Conservation (phyloP, 1,140 invertebrate genomes). For the Drosophila bifasciata region DNA sequence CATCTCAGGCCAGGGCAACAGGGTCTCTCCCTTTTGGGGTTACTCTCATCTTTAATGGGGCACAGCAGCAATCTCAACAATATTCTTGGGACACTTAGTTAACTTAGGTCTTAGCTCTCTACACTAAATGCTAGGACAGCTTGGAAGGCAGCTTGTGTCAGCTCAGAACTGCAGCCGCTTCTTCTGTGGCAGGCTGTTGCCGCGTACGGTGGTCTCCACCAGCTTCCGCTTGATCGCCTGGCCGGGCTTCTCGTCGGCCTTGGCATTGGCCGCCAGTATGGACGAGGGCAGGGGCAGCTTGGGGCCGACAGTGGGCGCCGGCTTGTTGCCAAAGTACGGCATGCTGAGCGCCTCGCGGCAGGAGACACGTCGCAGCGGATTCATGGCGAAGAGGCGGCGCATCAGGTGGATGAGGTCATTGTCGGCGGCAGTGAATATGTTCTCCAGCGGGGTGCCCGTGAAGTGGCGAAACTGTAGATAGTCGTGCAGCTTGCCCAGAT, state of each 20-base stretch:
- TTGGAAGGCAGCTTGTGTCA: too few relatives aligned
- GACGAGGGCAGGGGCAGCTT: slow-evolving; percentile 91
- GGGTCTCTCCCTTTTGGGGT: too few relatives aligned
- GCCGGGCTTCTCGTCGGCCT: slow-evolving; percentile 51
- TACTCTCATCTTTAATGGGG: too few relatives aligned
- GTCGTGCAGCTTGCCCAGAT: slow-evolving; percentile 93
- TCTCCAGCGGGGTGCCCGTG: slow-evolving; percentile 91
- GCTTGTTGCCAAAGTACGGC: slow-evolving; percentile 94
- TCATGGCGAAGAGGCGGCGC: slow-evolving; percentile 91
- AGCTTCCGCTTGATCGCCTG: slow-evolving; percentile 54
- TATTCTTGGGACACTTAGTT: too few relatives aligned
- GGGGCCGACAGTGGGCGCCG: slow-evolving; percentile 92
- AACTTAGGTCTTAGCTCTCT: too few relatives aligned
- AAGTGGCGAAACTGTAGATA: slow-evolving; percentile 97
- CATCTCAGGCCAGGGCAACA: too few relatives aligned
- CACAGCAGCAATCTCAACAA: too few relatives aligned
- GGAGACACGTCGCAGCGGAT: slow-evolving; percentile 93
- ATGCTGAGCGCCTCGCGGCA: slow-evolving; percentile 92
- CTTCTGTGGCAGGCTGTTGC: slow-evolving; percentile 60
- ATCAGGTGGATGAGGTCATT: slow-evolving; percentile 96
- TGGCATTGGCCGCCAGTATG: slow-evolving; percentile 65
- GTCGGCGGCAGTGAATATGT: slow-evolving; percentile 97
- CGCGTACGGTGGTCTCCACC: slow-evolving; percentile 63
- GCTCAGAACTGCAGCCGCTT: slow-evolving; percentile 65
- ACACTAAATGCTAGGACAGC: too few relatives aligned